phyloP scores from a whole-genome alignment of 2,797 vertebrate species.

The Heteromormyrus szaboi region DNA sequence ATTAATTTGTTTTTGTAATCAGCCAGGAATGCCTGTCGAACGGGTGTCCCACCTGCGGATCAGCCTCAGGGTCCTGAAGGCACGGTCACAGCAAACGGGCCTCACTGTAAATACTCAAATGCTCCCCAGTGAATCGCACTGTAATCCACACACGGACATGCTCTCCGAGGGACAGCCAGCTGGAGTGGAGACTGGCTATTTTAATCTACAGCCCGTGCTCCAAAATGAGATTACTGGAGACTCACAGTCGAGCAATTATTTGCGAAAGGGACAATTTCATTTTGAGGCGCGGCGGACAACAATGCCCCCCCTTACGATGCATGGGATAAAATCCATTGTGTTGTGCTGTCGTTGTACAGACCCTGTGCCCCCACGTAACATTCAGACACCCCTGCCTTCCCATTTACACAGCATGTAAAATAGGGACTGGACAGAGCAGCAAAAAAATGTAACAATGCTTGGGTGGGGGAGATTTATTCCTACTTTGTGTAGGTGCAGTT shows the following conservation, averaged over 20 bases:
- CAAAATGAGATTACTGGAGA: constrained; percentile 6
- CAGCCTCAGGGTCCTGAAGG: not conserved
- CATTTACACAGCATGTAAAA: not conserved
- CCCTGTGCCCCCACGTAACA: not conserved
- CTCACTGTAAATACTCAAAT: not conserved
- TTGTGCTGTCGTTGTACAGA: not conserved
- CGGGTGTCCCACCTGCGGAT: not conserved
- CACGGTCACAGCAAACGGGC: not conserved
- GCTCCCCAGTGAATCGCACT: not conserved
- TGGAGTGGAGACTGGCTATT: not conserved
- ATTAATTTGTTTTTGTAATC: constrained; percentile 23
- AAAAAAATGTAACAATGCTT: not conserved
- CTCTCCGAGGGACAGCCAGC: not conserved
- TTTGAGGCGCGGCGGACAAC: not conserved
- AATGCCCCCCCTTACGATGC: not conserved
- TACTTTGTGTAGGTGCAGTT: not conserved
- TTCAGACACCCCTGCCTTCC: not conserved
- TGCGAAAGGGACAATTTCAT: constrained; percentile 4
- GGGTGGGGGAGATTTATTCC: not conserved
- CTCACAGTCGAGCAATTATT: not conserved
- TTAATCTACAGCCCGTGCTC: constrained; percentile 10
- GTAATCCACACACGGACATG: constrained; percentile 1
- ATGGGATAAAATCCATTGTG: not conserved
- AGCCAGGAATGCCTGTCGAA: not conserved
- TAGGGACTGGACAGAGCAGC: not conserved